Conservation (phyloP, 2,888 invertebrate genomes). For the Heliconius cydno region DNA sequence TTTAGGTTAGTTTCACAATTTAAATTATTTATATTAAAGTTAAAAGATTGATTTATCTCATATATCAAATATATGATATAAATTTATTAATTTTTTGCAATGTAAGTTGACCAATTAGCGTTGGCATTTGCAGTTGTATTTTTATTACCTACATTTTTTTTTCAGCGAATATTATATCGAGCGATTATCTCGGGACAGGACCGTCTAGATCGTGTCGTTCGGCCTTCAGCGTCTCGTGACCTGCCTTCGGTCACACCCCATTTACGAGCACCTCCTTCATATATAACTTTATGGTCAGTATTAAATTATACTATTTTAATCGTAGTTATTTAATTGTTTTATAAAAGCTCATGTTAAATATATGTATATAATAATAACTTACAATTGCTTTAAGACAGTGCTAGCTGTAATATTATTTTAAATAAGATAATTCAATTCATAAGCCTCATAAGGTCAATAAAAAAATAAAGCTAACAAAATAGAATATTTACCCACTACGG, state of each 20-base stretch:
- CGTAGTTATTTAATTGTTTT: constrained; percentile 1
- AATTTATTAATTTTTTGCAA: neutral
- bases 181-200: constrained; percentile 36
- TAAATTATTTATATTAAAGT: constrained; percentile 39
- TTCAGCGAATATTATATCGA: constrained; percentile 38
- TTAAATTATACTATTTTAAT: constrained; percentile 23
- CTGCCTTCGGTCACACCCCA: constrained; percentile 73
- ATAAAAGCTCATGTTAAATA: neutral
- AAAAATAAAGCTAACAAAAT: neutral
- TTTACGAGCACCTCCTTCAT: constrained; percentile 56
- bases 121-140: constrained; percentile 30
- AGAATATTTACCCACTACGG: constrained; percentile 12
- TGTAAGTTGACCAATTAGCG: constrained; percentile 30
- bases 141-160: constrained; percentile 19
- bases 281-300: constrained; percentile 33
- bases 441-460: neutral
- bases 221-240: constrained; percentile 65
- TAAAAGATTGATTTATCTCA: neutral
- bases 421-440: neutral
- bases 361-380: neutral
- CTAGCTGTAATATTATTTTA: neutral
- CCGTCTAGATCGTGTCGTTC: constrained; percentile 48
- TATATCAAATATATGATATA: neutral
- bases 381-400: neutral
- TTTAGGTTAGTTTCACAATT: constrained; percentile 30